Conservation (phyloP, 1,140 invertebrate genomes). For the Hypothenemus hampei region DNA sequence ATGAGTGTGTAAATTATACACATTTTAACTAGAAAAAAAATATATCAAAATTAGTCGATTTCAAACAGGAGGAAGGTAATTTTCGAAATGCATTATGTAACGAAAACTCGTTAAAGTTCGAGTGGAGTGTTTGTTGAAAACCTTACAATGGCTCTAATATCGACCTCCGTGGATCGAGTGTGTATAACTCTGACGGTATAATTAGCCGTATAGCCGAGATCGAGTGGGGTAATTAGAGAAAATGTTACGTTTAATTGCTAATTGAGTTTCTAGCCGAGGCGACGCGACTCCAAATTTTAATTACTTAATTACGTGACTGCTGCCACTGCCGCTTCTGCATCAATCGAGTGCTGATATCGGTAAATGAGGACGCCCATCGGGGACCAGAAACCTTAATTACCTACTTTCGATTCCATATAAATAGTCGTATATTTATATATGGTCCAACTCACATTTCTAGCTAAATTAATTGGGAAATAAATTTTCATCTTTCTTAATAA, state of each 20-base stretch:
- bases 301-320: conserved; percentile 59
- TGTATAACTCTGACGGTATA: conserved; percentile 42
- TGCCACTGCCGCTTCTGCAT: too few relatives aligned
- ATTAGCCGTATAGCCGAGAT: conserved; percentile 49
- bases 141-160: neutral
- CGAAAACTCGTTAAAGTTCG: too few relatives aligned
- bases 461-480: too few relatives aligned
- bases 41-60: too few relatives aligned
- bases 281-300: conserved; percentile 57
- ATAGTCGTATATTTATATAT: too few relatives aligned
- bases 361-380: neutral
- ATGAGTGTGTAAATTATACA: too few relatives aligned
- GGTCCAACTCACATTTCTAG: too few relatives aligned
- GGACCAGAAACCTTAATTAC: neutral
- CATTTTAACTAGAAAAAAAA: too few relatives aligned
- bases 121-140: conserved; percentile 1
- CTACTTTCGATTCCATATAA: too few relatives aligned
- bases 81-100: too few relatives aligned
- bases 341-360: conserved; percentile 30
- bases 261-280: conserved; percentile 58
- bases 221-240: conserved; percentile 58
- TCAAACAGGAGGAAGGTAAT: too few relatives aligned
- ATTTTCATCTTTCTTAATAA: too few relatives aligned
- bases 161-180: conserved; percentile 12
- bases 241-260: conserved; percentile 61